Base-by-base conservation (phyloP, 1,140 invertebrate species). In the Bombus superbus region DNA sequence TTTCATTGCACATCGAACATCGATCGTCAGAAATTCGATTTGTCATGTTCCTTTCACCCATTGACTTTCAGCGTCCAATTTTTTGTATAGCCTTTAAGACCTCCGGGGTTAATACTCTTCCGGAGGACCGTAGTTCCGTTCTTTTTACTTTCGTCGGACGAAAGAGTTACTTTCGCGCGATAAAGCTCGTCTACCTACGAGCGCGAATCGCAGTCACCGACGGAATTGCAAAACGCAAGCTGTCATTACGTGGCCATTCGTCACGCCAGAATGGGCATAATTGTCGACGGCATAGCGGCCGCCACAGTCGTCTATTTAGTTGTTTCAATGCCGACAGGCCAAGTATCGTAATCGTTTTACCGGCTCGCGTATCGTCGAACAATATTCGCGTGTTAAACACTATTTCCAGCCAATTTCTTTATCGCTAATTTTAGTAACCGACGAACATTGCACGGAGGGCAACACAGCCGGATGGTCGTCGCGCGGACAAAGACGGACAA, bases 241-340 rank as follows among this genome's bases (percentile, higher is more conserved):
- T 42, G 42, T 42, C 59, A 81, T 88, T 79, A 86, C 38, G 73
- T n/a, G 9, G 62, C n/a, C n/a, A 59, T 87, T 88, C 38, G 42
- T 42, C 25, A 15, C 25, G 25, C 5, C 42, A 28, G 66, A 35
- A 64, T 57, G 40, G 35, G 44, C 72, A 77, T 77, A 62, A 83
- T 86, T 86, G 74, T 64, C 40, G n/a, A 42, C 13, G 13, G 28
- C 22, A 13, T 8, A 28, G 44, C 66, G 64, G 40, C 44, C 25
- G 28, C 66, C 66, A 69, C 22, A 40, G 18, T 69, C 22, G 18
- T 22, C 35, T 25, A 28, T 40, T 35, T 25, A 28, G 25, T n/a
- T 25, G 53, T n/a, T 40, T 25, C 38, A 42, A 77, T 64, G 59
- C 53, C 75, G 35, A 9, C 38, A 13, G n/a, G 42, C n/a, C n/a